Evolutionary conservation across 2,888 invertebrate genomes (phyloP).

Genomic region (Euplagia quadripunctaria): DNA sequence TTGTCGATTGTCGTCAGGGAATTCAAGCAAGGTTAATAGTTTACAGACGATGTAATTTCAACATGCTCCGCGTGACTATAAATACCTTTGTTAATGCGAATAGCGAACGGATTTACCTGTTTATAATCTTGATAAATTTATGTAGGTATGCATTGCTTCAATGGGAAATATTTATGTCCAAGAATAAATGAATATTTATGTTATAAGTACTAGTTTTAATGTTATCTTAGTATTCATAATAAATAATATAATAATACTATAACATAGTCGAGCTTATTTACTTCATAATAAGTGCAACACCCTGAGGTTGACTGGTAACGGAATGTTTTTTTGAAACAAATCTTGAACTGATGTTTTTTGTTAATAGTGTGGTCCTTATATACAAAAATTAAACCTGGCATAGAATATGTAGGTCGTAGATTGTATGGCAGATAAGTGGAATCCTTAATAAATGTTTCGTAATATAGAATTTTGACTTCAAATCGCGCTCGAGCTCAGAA

Average conservation of each 20-base stretch:
- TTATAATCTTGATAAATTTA: conserved; percentile 37
- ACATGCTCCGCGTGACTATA: conserved; percentile 55
- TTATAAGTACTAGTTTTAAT: not conserved
- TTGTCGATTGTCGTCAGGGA: conserved; percentile 59
- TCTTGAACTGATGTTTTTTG: not conserved
- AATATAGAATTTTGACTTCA: conserved; percentile 57
- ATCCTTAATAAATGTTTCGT: conserved; percentile 54
- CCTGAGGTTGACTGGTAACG: not conserved
- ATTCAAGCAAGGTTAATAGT: conserved; percentile 71
- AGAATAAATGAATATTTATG: not conserved
- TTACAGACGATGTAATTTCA: conserved; percentile 64
- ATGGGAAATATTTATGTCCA: conserved; percentile 32
- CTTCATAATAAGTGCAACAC: not conserved
- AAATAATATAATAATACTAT: not conserved
- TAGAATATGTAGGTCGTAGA: not conserved
- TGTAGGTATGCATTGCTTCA: conserved; percentile 29
- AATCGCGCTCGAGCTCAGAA: conserved; percentile 35
- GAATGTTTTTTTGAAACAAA: too few species aligned
- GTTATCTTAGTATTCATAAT: too few species aligned
- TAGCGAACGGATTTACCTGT: conserved; percentile 50
- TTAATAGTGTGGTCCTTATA: not conserved
- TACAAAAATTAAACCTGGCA: not conserved
- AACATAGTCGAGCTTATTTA: not conserved
- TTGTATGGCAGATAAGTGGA: too few species aligned
- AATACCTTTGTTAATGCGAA: conserved; percentile 50